Evolutionary conservation across 2,797 vertebrate species (phyloP).

Genomic region (Sitta carolinensis): DNA sequence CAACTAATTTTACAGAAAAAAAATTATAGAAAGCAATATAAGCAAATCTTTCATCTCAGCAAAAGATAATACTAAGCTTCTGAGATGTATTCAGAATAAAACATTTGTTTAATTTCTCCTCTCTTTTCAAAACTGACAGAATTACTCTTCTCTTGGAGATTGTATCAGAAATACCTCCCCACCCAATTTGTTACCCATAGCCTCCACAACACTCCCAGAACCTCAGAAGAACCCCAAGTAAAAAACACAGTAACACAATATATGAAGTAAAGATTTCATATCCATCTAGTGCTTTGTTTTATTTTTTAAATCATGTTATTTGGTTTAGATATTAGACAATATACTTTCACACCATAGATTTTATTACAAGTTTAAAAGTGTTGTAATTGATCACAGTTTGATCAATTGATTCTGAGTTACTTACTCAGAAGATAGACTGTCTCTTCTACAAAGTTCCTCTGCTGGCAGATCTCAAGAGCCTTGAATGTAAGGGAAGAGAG

Average conservation of each 20-base stretch:
- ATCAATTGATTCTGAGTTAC: constrained; percentile 53
- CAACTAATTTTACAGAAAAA: neutral
- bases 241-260: neutral
- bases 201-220: neutral
- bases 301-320: neutral
- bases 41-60: neutral
- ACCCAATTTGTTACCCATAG: neutral
- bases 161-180: neutral
- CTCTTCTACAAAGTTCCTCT: constrained; percentile 98
- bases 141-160: neutral
- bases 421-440: constrained; percentile 97
- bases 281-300: neutral
- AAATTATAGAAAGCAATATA: neutral
- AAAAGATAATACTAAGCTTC: neutral
- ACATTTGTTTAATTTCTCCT: neutral
- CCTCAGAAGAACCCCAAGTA: neutral
- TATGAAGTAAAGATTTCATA: neutral
- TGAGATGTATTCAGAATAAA: neutral
- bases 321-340: neutral
- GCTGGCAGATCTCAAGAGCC: constrained; percentile 98
- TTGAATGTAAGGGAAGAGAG: constrained; percentile 63
- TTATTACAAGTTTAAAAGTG: neutral
- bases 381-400: neutral
- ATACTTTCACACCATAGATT: neutral
- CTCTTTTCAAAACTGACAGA: neutral